Evolutionary conservation across 2,888 invertebrate species (phyloP).

Genomic region (Patella ulyssiponensis): DNA sequence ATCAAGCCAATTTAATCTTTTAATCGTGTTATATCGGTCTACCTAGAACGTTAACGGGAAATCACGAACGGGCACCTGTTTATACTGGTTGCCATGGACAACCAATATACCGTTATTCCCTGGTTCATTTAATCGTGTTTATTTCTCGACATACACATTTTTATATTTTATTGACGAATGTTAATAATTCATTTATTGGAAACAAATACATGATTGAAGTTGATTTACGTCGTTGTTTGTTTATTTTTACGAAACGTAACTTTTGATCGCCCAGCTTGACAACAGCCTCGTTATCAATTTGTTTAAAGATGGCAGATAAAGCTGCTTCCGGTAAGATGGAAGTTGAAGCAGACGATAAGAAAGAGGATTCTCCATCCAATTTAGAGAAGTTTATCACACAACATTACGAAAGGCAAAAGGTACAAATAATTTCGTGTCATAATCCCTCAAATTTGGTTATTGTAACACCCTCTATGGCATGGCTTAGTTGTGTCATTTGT

Average conservation of each 20-base stretch:
- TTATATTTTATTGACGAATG: neutral
- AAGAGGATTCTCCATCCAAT: constrained; percentile 20
- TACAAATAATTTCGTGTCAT: constrained; percentile 19
- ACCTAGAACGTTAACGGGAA: neutral
- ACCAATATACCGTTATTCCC: neutral
- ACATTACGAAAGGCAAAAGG: constrained; percentile 58
- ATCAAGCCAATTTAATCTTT: neutral
- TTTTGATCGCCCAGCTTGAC: neutral
- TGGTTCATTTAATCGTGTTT: no score
- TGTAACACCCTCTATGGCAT: neutral
- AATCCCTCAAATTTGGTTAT: no score
- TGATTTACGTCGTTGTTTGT: neutral
- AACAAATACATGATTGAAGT: neutral
- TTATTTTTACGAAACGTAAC: neutral
- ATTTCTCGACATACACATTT: neutral
- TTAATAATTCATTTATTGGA: neutral
- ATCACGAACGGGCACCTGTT: constrained; percentile 33
- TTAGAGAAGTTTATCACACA: constrained; percentile 58
- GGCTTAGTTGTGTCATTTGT: constrained; percentile 25
- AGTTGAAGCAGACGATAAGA: constrained; percentile 29
- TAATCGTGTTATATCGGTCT: neutral
- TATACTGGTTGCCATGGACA: neutral
- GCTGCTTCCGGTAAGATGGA: constrained; percentile 3
- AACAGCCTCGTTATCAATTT: constrained; percentile 27
- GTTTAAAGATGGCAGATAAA: constrained; percentile 46